These are phyloP conservation scores for Fratercula arctica DNA, from an alignment of 2,797 vertebrate species.

Conservation along the genomic window DNA sequence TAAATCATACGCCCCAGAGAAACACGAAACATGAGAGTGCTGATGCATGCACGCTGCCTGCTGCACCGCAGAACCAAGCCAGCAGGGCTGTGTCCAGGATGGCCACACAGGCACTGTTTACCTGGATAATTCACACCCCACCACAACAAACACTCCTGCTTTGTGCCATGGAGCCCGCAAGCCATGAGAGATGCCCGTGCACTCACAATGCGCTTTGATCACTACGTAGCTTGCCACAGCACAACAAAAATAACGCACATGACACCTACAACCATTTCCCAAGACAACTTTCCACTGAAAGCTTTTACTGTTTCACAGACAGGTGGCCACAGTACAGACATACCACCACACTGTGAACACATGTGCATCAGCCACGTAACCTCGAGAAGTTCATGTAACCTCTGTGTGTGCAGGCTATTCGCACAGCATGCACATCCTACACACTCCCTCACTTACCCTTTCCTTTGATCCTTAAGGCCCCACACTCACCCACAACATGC, in stretches of 20 bases:
- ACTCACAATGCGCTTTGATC: fast-evolving
- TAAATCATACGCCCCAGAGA: neutral
- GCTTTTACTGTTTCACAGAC: neutral
- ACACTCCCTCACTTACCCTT: too few relatives aligned
- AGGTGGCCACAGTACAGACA: fast-evolving
- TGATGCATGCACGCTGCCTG: neutral
- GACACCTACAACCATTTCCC: neutral
- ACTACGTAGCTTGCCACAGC: neutral
- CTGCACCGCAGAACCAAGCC: neutral
- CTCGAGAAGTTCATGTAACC: too few relatives aligned
- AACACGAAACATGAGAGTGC: fast-evolving
- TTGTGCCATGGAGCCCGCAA: too few relatives aligned
- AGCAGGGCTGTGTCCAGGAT: neutral
- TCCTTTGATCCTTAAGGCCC: too few relatives aligned
- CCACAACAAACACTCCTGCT: too few relatives aligned
- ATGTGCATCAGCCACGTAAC: too few relatives aligned
- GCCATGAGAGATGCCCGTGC: fast-evolving
- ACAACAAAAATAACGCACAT: neutral
- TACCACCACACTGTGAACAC: fast-evolving
- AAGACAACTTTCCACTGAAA: neutral
- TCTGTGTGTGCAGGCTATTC: too few relatives aligned
- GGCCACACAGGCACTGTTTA: fast-evolving
- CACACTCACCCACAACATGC: too few relatives aligned
- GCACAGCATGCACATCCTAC: too few relatives aligned
- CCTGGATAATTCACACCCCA: neutral